Conservation (phyloP, 2,888 invertebrate genomes). For the Temnothorax unifasciatus region DNA sequence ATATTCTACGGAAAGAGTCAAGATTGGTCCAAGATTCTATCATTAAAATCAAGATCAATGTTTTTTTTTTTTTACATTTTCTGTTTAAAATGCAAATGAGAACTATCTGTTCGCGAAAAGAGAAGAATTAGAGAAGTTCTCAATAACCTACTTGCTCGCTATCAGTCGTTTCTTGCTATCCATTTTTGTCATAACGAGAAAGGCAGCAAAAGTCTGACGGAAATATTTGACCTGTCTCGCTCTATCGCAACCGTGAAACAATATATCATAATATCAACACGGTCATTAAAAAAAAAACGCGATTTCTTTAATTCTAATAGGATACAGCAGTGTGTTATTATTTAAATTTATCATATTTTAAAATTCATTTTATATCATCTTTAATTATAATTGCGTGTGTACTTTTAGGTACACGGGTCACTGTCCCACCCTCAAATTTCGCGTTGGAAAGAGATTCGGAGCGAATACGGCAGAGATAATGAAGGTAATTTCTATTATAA, state of each 20-base stretch:
- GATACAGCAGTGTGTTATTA: background rate
- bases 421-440: slow-evolving; percentile 91
- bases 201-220: background rate
- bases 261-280: background rate
- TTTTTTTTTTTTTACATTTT: background rate
- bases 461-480: slow-evolving; percentile 91
- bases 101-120: background rate
- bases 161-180: background rate
- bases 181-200: background rate
- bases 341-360: slow-evolving; percentile 9
- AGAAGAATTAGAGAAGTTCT: background rate
- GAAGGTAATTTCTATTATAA: slow-evolving; percentile 84
- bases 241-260: background rate
- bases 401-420: slow-evolving; percentile 90
- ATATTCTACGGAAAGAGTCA: background rate
- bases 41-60: background rate
- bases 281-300: background rate
- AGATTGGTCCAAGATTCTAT: background rate
- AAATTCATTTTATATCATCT: background rate
- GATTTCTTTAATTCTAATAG: background rate
- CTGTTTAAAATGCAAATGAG: slow-evolving; percentile 2
- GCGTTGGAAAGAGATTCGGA: slow-evolving; percentile 91
- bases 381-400: slow-evolving; percentile 35
- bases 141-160: slow-evolving; percentile 12
- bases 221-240: background rate